phyloP scores from a whole-genome alignment of 2,113 vertebrate species.

The Ophthalmolycus amberensis region DNA sequence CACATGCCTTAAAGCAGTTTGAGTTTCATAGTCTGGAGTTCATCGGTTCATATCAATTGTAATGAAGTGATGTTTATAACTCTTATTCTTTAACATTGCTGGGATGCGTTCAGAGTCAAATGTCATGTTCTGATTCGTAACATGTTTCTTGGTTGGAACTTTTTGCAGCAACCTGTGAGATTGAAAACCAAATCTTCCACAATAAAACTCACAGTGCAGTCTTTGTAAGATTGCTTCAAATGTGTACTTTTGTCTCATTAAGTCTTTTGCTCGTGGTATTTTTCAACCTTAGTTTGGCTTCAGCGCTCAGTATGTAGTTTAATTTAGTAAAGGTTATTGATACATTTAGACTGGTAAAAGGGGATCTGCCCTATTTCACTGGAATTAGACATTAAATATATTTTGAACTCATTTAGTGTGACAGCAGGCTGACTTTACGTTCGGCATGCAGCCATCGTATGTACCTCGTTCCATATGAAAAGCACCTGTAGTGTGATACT shows the following conservation, averaged over 20 bases:
- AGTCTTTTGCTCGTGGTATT: background rate
- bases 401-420: background rate
- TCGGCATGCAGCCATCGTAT: background rate
- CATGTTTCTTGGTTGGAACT: background rate
- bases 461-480: constrained; percentile 15
- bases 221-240: background rate
- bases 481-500: constrained; percentile 35
- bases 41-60: too few relatives aligned
- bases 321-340: background rate
- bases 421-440: constrained; percentile 12
- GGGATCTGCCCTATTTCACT: background rate
- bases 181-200: background rate
- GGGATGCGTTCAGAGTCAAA: too few relatives aligned
- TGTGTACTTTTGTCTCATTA: background rate
- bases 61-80: too few relatives aligned
- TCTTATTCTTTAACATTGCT: too few relatives aligned
- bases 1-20: background rate
- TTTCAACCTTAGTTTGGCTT: background rate
- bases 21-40: too few relatives aligned
- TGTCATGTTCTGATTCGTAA: too few relatives aligned
- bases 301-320: background rate
- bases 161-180: background rate
- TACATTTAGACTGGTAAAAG: background rate
- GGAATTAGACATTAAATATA: background rate
- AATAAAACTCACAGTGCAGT: background rate